Evolutionary conservation across 2,113 vertebrate species (phyloP).

Genomic region (Pelecanus crispus): DNA sequence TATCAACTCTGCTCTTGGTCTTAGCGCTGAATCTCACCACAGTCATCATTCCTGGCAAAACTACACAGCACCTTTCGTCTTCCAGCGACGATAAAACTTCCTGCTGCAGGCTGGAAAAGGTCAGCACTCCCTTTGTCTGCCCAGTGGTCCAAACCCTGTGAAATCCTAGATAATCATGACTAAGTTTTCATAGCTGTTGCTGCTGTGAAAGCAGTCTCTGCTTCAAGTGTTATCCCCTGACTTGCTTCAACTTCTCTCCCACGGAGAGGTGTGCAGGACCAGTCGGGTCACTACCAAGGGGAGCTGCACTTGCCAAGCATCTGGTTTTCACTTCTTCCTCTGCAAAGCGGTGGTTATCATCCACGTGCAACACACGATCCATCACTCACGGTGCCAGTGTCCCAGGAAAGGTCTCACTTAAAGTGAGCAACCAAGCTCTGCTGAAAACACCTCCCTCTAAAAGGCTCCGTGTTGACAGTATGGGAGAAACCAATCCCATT

Average conservation of each 20-base stretch:
- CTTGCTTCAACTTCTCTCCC: not conserved
- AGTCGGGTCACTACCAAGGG: not conserved
- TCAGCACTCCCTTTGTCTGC: not conserved
- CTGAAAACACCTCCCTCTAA: not conserved
- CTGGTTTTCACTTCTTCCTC: not conserved
- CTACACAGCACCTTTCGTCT: not conserved
- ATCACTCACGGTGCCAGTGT: not conserved
- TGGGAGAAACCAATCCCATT: not conserved
- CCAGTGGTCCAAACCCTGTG: not conserved
- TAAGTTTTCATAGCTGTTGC: not conserved
- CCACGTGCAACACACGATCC: accelerated
- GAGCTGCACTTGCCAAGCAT: not conserved
- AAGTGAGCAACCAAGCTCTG: not conserved
- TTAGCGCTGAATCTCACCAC: not conserved
- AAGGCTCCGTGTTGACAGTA: not conserved
- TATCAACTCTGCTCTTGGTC: not conserved
- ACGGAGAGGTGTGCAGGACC: not conserved
- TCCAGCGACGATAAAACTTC: not conserved
- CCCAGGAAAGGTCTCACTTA: not conserved
- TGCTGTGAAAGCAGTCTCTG: not conserved
- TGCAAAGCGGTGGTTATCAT: not conserved
- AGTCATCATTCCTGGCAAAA: not conserved
- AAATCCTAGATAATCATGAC: not conserved
- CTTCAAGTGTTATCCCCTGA: not conserved
- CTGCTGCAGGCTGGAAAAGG: not conserved